These are phyloP conservation scores for Columba guinea DNA, from an alignment of 2,797 vertebrate species.

Conservation along the genomic window DNA sequence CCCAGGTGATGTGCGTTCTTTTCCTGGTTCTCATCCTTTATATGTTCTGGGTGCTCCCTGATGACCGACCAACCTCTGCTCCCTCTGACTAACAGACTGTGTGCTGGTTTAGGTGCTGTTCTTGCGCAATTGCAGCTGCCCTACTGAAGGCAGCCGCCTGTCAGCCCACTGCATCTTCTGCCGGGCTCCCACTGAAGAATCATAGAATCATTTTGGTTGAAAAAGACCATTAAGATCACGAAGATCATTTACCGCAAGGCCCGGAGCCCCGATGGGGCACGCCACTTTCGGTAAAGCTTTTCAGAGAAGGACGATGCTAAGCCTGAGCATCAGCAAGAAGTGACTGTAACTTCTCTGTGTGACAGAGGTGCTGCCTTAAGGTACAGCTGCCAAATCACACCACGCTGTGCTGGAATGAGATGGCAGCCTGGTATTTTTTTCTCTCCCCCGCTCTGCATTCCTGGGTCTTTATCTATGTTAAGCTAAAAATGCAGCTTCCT, in stretches of 20 bases:
- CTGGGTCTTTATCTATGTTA: neutral
- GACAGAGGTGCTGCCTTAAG: accelerated
- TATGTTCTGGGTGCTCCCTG: neutral
- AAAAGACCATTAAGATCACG: no score
- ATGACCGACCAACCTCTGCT: neutral
- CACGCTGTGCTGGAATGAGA: neutral
- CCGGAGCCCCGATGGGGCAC: accelerated
- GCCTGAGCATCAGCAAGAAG: neutral
- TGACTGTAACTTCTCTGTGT: neutral
- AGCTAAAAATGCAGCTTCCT: neutral
- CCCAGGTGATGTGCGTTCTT: accelerated
- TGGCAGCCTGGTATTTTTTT: neutral
- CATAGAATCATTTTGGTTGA: no score
- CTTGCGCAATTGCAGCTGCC: neutral
- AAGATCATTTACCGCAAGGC: no score
- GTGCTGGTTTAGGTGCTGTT: accelerated
- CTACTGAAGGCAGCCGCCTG: neutral
- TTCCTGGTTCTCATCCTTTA: neutral
- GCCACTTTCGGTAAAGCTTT: accelerated
- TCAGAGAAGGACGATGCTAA: neutral
- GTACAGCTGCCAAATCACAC: neutral
- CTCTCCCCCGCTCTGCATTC: neutral
- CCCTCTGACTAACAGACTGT: neutral
- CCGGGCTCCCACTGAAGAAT: neutral
- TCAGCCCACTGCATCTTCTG: neutral